These are phyloP conservation scores for Tiliacea aurago DNA, from an alignment of 2,888 invertebrate species.

Conservation along the genomic window DNA sequence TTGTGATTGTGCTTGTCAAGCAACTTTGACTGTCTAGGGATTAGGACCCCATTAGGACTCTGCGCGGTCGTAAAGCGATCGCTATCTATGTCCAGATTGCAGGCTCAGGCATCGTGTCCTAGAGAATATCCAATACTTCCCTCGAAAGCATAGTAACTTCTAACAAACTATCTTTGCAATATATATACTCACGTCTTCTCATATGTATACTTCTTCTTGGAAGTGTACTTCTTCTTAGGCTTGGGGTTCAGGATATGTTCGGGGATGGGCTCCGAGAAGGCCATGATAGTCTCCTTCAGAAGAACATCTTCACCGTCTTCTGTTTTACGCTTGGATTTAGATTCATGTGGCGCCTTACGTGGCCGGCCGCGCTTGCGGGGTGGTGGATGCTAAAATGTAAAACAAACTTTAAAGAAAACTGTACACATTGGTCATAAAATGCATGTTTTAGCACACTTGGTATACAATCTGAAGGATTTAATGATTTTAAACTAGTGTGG, in stretches of 20 bases:
- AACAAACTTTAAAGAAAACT: neutral
- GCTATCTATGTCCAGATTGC: too few species aligned
- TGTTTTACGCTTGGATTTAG: conserved; percentile 60
- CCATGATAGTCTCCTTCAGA: conserved; percentile 87
- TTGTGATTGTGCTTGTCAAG: too few species aligned
- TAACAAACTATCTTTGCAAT: neutral
- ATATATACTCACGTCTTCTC: conserved; percentile 84
- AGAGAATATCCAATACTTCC: neutral
- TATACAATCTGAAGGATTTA: too few species aligned
- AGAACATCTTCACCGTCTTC: conserved; percentile 84
- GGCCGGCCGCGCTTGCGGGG: conserved; percentile 83
- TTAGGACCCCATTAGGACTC: too few species aligned
- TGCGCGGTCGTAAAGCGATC: too few species aligned
- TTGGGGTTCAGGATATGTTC: conserved; percentile 87
- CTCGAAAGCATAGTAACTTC: neutral
- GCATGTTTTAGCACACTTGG: too few species aligned
- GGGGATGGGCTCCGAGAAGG: conserved; percentile 87
- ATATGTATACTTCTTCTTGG: conserved; percentile 84
- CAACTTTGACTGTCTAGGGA: too few species aligned
- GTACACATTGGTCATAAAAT: neutral
- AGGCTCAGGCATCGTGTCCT: neutral
- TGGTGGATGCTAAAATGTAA: conserved; percentile 17
- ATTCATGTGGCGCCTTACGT: conserved; percentile 71
- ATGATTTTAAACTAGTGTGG: neutral
- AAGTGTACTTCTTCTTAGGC: conserved; percentile 79